phyloP scores from a whole-genome alignment of 2,888 invertebrate species.

The Pseudococcus longispinus region DNA sequence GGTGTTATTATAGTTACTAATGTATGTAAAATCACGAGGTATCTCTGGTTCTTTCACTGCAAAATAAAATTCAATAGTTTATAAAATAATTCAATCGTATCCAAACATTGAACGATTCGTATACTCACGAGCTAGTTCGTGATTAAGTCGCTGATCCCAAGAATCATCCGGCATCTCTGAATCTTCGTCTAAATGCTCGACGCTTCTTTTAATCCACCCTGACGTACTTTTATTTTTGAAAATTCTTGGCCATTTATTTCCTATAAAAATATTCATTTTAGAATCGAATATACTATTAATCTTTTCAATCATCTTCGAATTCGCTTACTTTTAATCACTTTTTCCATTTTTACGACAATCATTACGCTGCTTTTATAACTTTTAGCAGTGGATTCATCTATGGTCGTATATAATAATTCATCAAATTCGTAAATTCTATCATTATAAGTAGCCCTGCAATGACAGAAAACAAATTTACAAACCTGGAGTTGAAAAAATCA shows the following conservation, averaged over 20 bases:
- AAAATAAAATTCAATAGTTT: neutral
- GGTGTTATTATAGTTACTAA: neutral
- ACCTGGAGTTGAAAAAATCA: neutral
- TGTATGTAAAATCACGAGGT: neutral
- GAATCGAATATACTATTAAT: neutral
- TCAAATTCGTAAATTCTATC: neutral
- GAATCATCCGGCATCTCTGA: neutral
- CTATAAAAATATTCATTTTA: neutral
- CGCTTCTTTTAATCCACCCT: neutral
- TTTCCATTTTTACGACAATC: neutral
- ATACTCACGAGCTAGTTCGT: neutral
- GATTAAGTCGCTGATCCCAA: neutral
- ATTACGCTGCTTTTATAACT: neutral
- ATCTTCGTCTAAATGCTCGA: neutral
- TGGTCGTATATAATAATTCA: neutral
- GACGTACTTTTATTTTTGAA: neutral
- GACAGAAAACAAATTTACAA: neutral
- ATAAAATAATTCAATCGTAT: neutral
- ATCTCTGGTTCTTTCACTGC: neutral
- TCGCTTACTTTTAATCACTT: neutral
- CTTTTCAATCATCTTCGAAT: neutral
- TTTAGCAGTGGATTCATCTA: neutral
- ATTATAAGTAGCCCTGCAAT: neutral
- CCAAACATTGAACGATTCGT: neutral
- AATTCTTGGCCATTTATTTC: neutral